Evolutionary conservation across 2,888 invertebrate genomes (phyloP), one percentile per base, ranked within the genome.

Genomic region (Metopia argyrocephala): DNA sequence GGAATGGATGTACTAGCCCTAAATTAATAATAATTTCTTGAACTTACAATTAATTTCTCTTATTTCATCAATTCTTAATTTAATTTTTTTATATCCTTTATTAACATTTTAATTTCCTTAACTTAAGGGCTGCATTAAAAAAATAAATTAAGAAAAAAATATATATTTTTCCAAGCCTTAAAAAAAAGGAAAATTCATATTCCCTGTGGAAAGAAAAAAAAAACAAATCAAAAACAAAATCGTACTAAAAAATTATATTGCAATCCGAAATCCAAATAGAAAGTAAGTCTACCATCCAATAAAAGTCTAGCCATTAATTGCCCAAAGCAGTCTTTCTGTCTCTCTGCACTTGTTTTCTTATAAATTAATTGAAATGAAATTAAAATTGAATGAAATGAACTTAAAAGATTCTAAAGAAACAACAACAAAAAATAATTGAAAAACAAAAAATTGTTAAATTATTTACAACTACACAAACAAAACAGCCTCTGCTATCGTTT

Each of bases 291-390:
- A 3, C 15, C 38, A 2, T 3, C 12, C 12, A 9, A 38, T 12
- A 38, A 15, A 5, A 38, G 45, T 59, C 52, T 46, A 75, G 23
- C 46, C 66, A 61, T 61, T 75, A 62, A 68, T 68, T 75, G 66
- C 68, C 68, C 27, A 9, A 54, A 75, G 46, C 68, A 15, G 12
- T 61, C 46, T 38, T 2, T 31, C 31, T 31, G 12, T 1, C 12
- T 1, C 31, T 38, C 38, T 61, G 28, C 45, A 68, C 57, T 54
- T n/a, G 15, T 23, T 54, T 46, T 18, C 5, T 61, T 75, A 61
- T 7, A 56, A 46, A 7, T 48, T 48, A 65, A 74, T 64, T 64
- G 46, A 46, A 52, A 54, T 62, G 9, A 23, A 5, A 20, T 45
- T 20, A 0, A 57, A 56, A 54, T 31, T 9, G 23, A 25, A 54